Base-by-base conservation (phyloP, 2,888 invertebrate species). In the Polia nebulosa region DNA sequence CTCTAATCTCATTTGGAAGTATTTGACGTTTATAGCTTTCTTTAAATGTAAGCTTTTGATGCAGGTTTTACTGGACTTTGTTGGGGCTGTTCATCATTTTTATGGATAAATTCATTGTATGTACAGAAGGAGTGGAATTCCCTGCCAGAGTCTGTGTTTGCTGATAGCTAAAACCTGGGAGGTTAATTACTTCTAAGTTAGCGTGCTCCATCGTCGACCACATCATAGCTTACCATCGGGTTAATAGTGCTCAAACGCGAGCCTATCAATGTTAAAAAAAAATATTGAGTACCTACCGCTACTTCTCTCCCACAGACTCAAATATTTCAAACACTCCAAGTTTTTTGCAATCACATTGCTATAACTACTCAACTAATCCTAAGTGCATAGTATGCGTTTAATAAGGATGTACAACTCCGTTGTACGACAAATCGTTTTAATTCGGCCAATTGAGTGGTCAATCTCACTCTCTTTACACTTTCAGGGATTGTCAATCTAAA, bases 1-100 rank as follows among this genome's bases (percentile, higher is more conserved):
- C 58, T 71, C 8, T 66, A 78, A 84, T 75, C 72, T 73, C 66
- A 61, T 75, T 65, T 41, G 36, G 51, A 36, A 63, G 62, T 69
- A 81, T 81, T 82, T 81, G 70, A 76, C 62, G 57, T 68, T 82
- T 72, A 76, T 69, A 47, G 68, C 34, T 65, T n/a, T 41, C 25
- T 55, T 61, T 71, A 68, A 72, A 56, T 32, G 60, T 34, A 57
- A 65, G 62, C 61, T 63, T 59, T 76, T 57, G 49, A 55, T 51
- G 49, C 55, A 6, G n/a, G 66, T 22, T 51, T 78, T 65, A 51
- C 52, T 22, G 52, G 52, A 63, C 20, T 80, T 69, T 62, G 55
- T 44, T 34, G 51, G 9, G 51, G 51, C 39, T 53, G 29, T 52
- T 64, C 49, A 51, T 73, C 27, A 73, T 74, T 68, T 73, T 65